Evolutionary conservation across 1,140 invertebrate species (phyloP), one percentile per base, ranked within the genome.

Genomic region (Brachionus rotundiformis): DNA sequence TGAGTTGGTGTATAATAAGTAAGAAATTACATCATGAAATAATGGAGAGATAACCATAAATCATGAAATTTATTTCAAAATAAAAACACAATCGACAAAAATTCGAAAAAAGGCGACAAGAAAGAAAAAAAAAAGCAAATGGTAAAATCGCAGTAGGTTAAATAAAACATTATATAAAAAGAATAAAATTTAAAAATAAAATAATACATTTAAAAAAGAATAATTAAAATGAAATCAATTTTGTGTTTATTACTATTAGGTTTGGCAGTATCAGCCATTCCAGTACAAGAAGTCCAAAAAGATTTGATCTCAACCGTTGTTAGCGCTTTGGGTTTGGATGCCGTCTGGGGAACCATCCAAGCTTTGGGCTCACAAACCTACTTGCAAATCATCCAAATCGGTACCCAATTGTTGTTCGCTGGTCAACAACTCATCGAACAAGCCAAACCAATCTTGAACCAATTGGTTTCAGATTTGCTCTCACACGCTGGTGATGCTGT

Each of bases 391-490:
- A 25, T 41, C 3, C 29, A 31, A 31, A 71, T 71, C 65, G 65
- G 65, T 16, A 71, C 65, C 65, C 65, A 71, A 41, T 41, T 33
- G 29, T 41, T 71, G 29, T 71, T 71, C 65, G 65, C 65, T 41
- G 65, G 65, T 41, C 65, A 71, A 71, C 65, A 71, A 41, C 29
- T 71, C 65, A 8, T 31, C 19, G 2, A 19, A 31, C 65, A 71
- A 41, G 65, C 36, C 27, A 31, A 41, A 71, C 65, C 65, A 19
- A 71, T 71, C 65, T 41, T 71, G 29, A 71, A 16, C 27, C 65
- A 71, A 41, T 41, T 71, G 29, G 65, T 71, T n/a, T n/a, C n/a
- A n/a, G 71, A 75, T 47, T 47, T 75, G 19, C 29, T 68, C 65
- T 36, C 31, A 33, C 65, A 68, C 27, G 65, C 36, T 41, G 65